Evolutionary conservation across 2,797 vertebrate genomes (phyloP).

Genomic region (Xenentodon cancila): DNA sequence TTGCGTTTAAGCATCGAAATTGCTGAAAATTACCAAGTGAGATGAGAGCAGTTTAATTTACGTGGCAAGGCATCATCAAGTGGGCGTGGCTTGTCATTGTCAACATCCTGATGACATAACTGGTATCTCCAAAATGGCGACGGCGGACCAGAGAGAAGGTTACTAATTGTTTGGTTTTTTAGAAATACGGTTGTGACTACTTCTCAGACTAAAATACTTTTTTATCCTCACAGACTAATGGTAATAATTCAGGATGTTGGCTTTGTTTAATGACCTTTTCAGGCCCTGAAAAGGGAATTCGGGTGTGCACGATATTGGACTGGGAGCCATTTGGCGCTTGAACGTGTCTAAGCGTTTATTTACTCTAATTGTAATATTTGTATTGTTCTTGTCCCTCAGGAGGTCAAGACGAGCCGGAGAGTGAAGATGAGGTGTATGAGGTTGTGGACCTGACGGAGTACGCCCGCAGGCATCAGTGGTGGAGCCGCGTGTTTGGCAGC

Average conservation of each 20-base stretch:
- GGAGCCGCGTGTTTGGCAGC: conserved; percentile 93
- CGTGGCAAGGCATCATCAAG: conserved; percentile 69
- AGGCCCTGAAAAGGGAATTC: rapidly evolving
- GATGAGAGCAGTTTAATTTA: conserved; percentile 58
- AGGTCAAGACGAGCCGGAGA: conserved; percentile 82
- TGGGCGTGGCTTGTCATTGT: conserved; percentile 70
- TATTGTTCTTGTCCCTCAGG: not conserved
- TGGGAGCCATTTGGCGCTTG: not conserved
- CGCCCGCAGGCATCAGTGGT: conserved; percentile 95
- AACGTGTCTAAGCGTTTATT: too few species aligned
- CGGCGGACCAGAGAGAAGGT: conserved; percentile 78
- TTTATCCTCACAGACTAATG: rapidly evolving
- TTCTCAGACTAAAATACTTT: rapidly evolving
- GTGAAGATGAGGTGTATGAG: conserved; percentile 96
- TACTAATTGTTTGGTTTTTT: conserved; percentile 42
- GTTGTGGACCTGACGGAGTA: conserved; percentile 96
- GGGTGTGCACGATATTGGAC: not conserved
- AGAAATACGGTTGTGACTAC: not conserved
- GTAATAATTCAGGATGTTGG: rapidly evolving
- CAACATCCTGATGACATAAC: conserved; percentile 79
- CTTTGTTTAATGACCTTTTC: rapidly evolving
- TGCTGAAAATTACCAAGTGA: not conserved
- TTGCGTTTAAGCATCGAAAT: too few species aligned
- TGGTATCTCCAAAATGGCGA: conserved; percentile 83
- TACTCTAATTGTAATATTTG: too few species aligned